A percentile compares a stretch with the other conserved stretches of the same genome.
These are phyloP conservation scores for Olivierus martensii DNA, from an alignment of 1,140 invertebrate species.

Conservation along the genomic window DNA sequence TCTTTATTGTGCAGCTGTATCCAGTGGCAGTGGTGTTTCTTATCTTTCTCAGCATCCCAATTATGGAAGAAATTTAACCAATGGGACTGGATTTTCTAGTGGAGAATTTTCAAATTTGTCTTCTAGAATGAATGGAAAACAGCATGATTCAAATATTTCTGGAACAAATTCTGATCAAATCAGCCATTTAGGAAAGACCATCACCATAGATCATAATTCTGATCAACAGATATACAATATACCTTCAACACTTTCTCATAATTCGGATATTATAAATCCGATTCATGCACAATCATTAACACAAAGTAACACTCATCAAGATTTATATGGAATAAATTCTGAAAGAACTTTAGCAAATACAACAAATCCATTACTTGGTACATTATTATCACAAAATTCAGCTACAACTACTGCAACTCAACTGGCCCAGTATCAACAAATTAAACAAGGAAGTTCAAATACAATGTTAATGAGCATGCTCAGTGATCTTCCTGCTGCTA, in stretches of 20 bases:
- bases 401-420: not conserved
- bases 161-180: not conserved
- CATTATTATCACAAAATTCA: not conserved
- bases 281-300: too few species aligned
- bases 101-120: conserved; percentile 15
- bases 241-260: too few species aligned
- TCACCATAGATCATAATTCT: conserved; percentile 1
- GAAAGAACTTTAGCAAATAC: not conserved
- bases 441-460: conserved; percentile 15
- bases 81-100: conserved; percentile 14
- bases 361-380: not conserved
- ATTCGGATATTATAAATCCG: too few species aligned
- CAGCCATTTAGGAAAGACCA: conserved; percentile 1
- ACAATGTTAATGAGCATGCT: conserved; percentile 32
- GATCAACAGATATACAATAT: not conserved
- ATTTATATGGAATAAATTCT: not conserved
- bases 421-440: conserved; percentile 11
- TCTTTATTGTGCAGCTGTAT: conserved; percentile 10
- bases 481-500: conserved; percentile 28
- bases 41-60: conserved; percentile 14
- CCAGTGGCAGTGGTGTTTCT: conserved; percentile 6
- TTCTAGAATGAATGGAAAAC: conserved; percentile 15
- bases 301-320: not conserved
- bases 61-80: conserved; percentile 13
- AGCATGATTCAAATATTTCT: not conserved